Evolutionary conservation across 2,888 invertebrate species (phyloP).

Genomic region (Biston stratarius): DNA sequence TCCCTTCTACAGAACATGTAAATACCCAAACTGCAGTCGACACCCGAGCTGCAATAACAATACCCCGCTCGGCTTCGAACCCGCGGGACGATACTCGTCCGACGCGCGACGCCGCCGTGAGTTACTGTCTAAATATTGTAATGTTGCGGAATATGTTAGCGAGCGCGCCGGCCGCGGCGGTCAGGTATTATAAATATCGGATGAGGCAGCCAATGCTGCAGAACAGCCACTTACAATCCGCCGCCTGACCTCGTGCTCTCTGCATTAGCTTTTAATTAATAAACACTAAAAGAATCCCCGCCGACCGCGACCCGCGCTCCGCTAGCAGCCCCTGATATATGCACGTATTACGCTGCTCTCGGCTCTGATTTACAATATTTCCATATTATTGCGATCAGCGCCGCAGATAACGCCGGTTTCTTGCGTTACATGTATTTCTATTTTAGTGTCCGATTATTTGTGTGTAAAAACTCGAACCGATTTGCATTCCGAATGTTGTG

Average conservation of each 20-base stretch:
- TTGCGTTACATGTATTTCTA: conserved; percentile 2
- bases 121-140: too few species aligned
- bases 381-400: conserved; percentile 12
- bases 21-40: too few species aligned
- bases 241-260: conserved; percentile 11
- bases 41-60: too few species aligned
- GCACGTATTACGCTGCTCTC: conserved; percentile 8
- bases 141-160: too few species aligned
- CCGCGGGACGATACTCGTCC: too few species aligned
- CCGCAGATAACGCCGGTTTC: conserved; percentile 16
- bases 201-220: background rate
- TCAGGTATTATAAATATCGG: background rate
- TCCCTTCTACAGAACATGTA: too few species aligned
- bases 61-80: too few species aligned
- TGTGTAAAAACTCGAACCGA: conserved; percentile 2
- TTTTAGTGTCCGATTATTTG: conserved; percentile 2
- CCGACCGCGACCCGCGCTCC: background rate
- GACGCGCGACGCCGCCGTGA: too few species aligned
- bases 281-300: conserved; percentile 1
- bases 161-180: too few species aligned
- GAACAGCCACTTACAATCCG: too few species aligned
- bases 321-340: conserved; percentile 16
- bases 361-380: conserved; percentile 9
- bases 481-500: conserved; percentile 21
- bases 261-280: conserved; percentile 2